Conservation (phyloP, 2,797 vertebrate genomes). For the Dendrocincla fuliginosa region DNA sequence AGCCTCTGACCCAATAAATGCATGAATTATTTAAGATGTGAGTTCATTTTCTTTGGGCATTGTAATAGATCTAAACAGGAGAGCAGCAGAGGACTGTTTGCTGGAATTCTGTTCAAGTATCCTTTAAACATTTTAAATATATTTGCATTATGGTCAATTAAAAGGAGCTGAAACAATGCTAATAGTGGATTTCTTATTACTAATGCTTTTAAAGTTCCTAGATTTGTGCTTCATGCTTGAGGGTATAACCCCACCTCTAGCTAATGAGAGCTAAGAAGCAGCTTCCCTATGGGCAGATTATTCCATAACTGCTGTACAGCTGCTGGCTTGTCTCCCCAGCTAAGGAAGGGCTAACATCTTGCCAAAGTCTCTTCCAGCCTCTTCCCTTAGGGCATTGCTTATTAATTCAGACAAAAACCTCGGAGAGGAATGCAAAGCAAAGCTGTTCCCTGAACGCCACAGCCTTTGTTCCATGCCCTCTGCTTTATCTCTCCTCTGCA, state of each 20-base stretch:
- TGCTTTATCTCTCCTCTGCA: not conserved
- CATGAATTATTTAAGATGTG: slow-evolving; percentile 42
- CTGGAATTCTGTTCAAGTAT: slow-evolving; percentile 12
- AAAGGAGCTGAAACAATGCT: slow-evolving; percentile 49
- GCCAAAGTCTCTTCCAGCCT: slow-evolving; percentile 33
- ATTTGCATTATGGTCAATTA: slow-evolving; percentile 50
- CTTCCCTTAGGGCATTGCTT: slow-evolving; percentile 27
- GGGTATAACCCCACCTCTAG: slow-evolving; percentile 36
- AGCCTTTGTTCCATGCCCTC: not conserved
- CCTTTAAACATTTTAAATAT: slow-evolving; percentile 30
- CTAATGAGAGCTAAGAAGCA: slow-evolving; percentile 44
- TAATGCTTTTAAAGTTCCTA: slow-evolving; percentile 53
- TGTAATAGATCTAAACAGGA: not conserved
- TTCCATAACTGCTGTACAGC: not conserved
- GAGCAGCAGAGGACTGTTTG: not conserved
- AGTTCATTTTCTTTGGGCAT: slow-evolving; percentile 27
- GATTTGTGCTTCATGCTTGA: slow-evolving; percentile 37
- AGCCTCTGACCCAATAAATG: slow-evolving; percentile 44
- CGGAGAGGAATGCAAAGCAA: not conserved
- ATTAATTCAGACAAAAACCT: slow-evolving; percentile 59
- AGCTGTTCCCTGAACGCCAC: slow-evolving; percentile 10
- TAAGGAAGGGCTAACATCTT: slow-evolving; percentile 32
- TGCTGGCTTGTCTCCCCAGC: slow-evolving; percentile 26
- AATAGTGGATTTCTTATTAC: slow-evolving; percentile 43
- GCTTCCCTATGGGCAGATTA: slow-evolving; percentile 56